Evolutionary conservation across 2,797 vertebrate genomes (phyloP), one percentile per base, ranked within the genome.

Genomic region (Ptychadena robeensis): DNA sequence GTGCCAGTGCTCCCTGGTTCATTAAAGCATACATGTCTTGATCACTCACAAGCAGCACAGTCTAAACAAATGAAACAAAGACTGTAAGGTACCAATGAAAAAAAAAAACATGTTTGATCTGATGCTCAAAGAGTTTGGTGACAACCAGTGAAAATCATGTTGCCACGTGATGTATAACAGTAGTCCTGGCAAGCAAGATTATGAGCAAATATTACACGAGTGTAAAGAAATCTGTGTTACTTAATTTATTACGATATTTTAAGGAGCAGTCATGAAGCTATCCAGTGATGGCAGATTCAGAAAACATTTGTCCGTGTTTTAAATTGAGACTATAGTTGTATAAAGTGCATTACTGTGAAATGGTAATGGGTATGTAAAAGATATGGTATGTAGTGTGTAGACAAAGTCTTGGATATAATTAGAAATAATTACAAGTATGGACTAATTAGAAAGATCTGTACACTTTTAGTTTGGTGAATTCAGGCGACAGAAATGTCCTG

Each of bases 71-170:
- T 18, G 38, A 18, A 2, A 59, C 65, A 27, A 57, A 59, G 66
- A 79, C 35, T 35, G 57, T 32, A 57, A 68, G 38, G 44, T 30
- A 59, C 64, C 75, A 69, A 59, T 35, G 64, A 27, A 77, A 77
- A 66, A 66, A 38, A 18, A 53, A 22, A 53, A 53, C 22, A n/a
- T 37, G 76, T 79, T 79, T 79, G 76, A 66, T 69, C 65, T 69
- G 15, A 69, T 59, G 76, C 69, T 68, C 44, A 79, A 79, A 79
- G 76, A 40, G 11, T 69, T 79, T 31, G 48, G 68, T 28, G 68
- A 68, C 65, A 68, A 28, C 44, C 32, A 35, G 25, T 66, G 14
- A 79, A 69, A n/a, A 32, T 28, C 28, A 32, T 31, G 27, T 31
- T 4, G 32, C 25, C 44, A 2, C 18, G 65, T 59, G 65, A 79